A percentile compares a stretch with the other conserved stretches of the same genome.
phyloP scores from a whole-genome alignment of 2,113 vertebrate species.

The Embiotoca jacksoni region DNA sequence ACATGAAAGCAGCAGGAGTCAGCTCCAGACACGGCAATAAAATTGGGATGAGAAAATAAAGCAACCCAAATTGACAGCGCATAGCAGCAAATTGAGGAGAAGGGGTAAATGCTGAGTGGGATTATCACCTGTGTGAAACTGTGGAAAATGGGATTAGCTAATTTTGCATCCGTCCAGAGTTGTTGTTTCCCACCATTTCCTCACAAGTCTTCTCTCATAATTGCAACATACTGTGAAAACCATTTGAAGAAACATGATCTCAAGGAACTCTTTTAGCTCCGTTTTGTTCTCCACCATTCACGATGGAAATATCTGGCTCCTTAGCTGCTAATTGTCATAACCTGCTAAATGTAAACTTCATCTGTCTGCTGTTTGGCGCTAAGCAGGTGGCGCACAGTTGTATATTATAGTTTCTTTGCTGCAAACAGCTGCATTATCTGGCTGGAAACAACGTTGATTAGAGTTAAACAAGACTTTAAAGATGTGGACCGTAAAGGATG shows the following conservation, averaged over 20 bases:
- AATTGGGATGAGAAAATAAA: neutral
- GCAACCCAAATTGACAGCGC: neutral
- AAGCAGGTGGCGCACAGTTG: too few species aligned
- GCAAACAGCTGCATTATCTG: neutral
- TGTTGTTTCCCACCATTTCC: neutral
- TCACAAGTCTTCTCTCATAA: too few species aligned
- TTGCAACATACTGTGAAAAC: too few species aligned
- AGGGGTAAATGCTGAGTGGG: neutral
- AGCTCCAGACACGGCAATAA: neutral
- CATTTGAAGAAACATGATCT: too few species aligned
- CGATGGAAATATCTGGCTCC: neutral
- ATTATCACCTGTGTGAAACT: neutral
- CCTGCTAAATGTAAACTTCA: too few species aligned
- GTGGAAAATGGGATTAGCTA: slow-evolving; percentile 1
- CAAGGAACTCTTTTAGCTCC: neutral
- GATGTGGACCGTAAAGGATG: neutral
- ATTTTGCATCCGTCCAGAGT: neutral
- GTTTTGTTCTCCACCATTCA: neutral
- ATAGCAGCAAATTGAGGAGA: neutral
- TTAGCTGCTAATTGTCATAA: neutral
- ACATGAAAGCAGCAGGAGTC: slow-evolving; percentile 5
- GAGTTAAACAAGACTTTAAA: neutral
- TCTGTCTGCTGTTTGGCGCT: too few species aligned
- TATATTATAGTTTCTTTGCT: too few species aligned
- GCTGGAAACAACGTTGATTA: neutral